These are phyloP conservation scores for Saccopteryx bilineata DNA, from an alignment of 2,113 vertebrate species.

Conservation along the genomic window DNA sequence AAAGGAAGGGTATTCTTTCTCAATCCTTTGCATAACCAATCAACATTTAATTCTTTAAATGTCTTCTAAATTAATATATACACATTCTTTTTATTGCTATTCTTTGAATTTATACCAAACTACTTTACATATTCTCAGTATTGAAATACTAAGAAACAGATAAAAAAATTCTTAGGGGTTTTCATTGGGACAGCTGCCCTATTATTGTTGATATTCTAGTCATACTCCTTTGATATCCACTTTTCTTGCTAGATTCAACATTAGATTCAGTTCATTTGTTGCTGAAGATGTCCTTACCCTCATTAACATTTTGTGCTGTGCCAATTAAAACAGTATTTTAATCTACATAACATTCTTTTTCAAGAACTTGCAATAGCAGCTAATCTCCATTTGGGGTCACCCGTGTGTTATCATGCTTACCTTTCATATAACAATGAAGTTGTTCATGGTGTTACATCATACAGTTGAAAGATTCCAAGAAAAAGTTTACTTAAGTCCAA, in stretches of 20 bases:
- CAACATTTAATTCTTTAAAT: conserved; percentile 42
- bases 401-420: background rate
- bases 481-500: conserved; percentile 58
- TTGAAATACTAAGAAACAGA: background rate
- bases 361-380: conserved; percentile 2
- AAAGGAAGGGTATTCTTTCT: conserved; percentile 20
- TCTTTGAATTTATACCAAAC: conserved; percentile 2
- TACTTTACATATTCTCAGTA: background rate
- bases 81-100: conserved; percentile 22
- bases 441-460: conserved; percentile 17
- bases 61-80: background rate
- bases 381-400: background rate
- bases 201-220: conserved; percentile 8
- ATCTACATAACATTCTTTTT: background rate
- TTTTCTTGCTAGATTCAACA: conserved; percentile 35
- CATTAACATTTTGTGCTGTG: background rate
- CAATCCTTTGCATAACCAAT: background rate
- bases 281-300: background rate
- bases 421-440: conserved; percentile 3
- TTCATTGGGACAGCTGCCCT: background rate
- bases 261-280: conserved; percentile 54
- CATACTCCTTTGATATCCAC: background rate
- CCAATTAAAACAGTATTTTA: conserved; percentile 47
- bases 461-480: conserved; percentile 39
- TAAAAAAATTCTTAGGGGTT: background rate